phyloP scores from a whole-genome alignment of 2,888 invertebrate species.

The Ectemnius cavifrons region DNA sequence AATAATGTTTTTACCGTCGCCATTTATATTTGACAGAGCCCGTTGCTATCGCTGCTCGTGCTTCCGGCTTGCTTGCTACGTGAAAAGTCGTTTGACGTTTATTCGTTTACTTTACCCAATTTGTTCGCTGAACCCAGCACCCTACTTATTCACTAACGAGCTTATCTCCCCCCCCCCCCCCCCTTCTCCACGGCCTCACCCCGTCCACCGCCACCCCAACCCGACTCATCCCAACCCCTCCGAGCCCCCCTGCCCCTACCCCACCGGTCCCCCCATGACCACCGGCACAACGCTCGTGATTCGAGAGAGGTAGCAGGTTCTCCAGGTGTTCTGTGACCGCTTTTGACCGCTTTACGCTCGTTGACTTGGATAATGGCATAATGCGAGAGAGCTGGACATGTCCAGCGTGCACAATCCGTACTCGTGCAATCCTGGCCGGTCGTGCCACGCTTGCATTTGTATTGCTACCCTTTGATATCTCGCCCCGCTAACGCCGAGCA shows the following conservation, averaged over 20 bases:
- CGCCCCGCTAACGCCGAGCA: slow-evolving; percentile 51
- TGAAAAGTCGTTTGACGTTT: slow-evolving; percentile 60
- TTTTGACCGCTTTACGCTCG: slow-evolving; percentile 67
- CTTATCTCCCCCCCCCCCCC: slow-evolving; percentile 38
- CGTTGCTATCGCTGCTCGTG: slow-evolving; percentile 38
- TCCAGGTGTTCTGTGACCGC: slow-evolving; percentile 52
- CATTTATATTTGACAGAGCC: slow-evolving; percentile 24
- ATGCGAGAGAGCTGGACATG: slow-evolving; percentile 59
- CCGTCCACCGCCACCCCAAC: too few species aligned
- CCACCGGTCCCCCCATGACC: not conserved
- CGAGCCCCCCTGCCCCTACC: slow-evolving; percentile 17
- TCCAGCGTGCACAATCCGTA: slow-evolving; percentile 53
- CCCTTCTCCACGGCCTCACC: too few species aligned
- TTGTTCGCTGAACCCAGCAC: slow-evolving; percentile 39
- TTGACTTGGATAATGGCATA: slow-evolving; percentile 69
- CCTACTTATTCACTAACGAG: slow-evolving; percentile 55
- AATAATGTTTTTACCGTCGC: slow-evolving; percentile 35
- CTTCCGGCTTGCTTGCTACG: slow-evolving; percentile 43
- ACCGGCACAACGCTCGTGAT: slow-evolving; percentile 19
- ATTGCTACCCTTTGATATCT: slow-evolving; percentile 66
- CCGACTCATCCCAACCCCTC: not conserved
- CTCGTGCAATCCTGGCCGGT: slow-evolving; percentile 56
- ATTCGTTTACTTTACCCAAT: slow-evolving; percentile 51
- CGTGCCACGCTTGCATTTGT: slow-evolving; percentile 47
- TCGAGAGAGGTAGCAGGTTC: slow-evolving; percentile 44